Base-by-base conservation (phyloP, 2,888 invertebrate species). In the Ypsolopha scabrella region DNA sequence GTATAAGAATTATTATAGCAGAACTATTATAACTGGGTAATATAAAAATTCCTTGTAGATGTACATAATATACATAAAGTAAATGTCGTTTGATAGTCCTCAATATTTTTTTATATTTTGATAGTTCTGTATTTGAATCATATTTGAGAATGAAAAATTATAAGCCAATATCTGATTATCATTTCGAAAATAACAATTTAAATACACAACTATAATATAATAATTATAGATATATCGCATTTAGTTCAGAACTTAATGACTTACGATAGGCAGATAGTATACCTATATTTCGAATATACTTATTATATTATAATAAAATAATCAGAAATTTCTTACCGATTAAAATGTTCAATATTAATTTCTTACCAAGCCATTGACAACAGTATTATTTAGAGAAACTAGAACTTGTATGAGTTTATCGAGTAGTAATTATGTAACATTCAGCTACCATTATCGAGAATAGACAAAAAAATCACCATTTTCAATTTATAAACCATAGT, bases 101-200 rank as follows among this genome's bases (percentile, higher is more conserved):
- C 82, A 72, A 86, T 87, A 87, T 86, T 87, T 87, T 85, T 87
- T 87, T 87, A 87, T 87, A 87, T 87, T 87, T 87, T 87, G 87
- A 86, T 87, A 87, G 87, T 86, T 87, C 87, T 87, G 86, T 87
- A 87, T 87, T 82, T 77, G 72, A 78, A 69, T 43, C 47, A 43
- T 48, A 35, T 34, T 39, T 48, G 35, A 39, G 60, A 77, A 75
- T 78, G 75, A 70, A 75, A 75, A 75, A 74, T 75, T 75, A 81
- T 83, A 85, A 76, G 83, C 82, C 85, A 82, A 82, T 80, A 75
- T 80, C 77, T 83, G 77, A 77, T 80, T 81, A 80, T 82, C 78
- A 77, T 82, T 82, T 80, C 65, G 69, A 68, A 68, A 62, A 64
- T 72, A 76, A 67, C 65, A 67, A 51, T 45, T 50, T 8, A 11